A percentile compares a stretch with the other conserved stretches of the same genome.
These are phyloP conservation scores for Cataglyphis hispanica DNA, from an alignment of 1,140 invertebrate species.

Conservation along the genomic window DNA sequence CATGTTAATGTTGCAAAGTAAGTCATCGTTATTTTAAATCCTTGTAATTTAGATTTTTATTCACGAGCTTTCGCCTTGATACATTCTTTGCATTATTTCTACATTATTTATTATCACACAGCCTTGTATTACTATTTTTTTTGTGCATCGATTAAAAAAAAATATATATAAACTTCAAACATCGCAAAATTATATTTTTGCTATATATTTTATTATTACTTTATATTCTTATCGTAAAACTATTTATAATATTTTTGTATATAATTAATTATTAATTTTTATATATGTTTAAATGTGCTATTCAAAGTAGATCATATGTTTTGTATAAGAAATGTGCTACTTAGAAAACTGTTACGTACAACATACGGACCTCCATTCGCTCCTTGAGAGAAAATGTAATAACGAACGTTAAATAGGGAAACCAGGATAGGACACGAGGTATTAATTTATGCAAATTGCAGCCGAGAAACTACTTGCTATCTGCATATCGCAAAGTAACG, in stretches of 20 bases:
- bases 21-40: not conserved
- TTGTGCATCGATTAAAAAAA: too few species aligned
- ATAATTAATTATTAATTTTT: not conserved
- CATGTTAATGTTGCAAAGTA: not conserved
- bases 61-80: not conserved
- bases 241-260: not conserved
- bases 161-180: too few species aligned
- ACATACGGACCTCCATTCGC: not conserved
- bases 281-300: not conserved
- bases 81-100: not conserved
- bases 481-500: not conserved
- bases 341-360: not conserved
- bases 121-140: not conserved
- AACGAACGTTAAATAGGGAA: slow-evolving; percentile 67
- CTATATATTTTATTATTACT: not conserved
- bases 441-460: slow-evolving; percentile 70
- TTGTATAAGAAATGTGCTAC: not conserved
- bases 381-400: slow-evolving; percentile 48
- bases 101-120: not conserved
- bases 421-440: slow-evolving; percentile 6
- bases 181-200: too few species aligned
- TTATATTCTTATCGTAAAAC: not conserved
- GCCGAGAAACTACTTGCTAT: not conserved
- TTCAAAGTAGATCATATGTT: not conserved
- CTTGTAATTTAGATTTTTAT: not conserved